These are phyloP conservation scores for Drosophila equinoxialis DNA, from an alignment of 1,140 invertebrate genomes.

Conservation along the genomic window DNA sequence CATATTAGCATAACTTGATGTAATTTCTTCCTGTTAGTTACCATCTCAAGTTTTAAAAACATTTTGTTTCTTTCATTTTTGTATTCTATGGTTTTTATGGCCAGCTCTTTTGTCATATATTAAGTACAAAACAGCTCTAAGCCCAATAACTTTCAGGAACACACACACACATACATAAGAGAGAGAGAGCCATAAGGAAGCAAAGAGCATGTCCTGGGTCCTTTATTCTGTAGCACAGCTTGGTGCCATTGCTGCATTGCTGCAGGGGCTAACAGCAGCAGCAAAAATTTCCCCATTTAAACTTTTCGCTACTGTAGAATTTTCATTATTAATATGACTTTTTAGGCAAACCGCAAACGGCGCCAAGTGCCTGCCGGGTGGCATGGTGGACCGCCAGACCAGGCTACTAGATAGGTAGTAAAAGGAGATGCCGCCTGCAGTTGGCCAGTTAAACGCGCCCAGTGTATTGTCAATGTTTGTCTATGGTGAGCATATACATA, in stretches of 20 bases:
- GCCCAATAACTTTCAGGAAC: slow-evolving; percentile 62
- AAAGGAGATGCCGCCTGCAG: slow-evolving; percentile 13
- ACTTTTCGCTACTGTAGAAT: slow-evolving; percentile 78
- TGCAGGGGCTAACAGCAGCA: slow-evolving; percentile 49
- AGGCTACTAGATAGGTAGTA: background rate
- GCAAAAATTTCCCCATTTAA: slow-evolving; percentile 75
- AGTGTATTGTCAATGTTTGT: slow-evolving; percentile 78
- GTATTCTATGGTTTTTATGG: slow-evolving; percentile 17
- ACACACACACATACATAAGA: slow-evolving; percentile 23
- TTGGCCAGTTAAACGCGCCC: slow-evolving; percentile 74
- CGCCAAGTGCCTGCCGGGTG: slow-evolving; percentile 43
- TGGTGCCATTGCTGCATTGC: slow-evolving; percentile 67
- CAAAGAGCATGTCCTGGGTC: slow-evolving; percentile 5
- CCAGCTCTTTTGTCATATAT: slow-evolving; percentile 57
- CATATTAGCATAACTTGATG: slow-evolving; percentile 13
- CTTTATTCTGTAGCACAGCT: slow-evolving; percentile 56
- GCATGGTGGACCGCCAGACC: slow-evolving; percentile 7
- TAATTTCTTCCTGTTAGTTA: slow-evolving; percentile 9
- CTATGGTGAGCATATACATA: slow-evolving; percentile 30
- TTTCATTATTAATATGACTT: slow-evolving; percentile 81
- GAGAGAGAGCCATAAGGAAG: background rate
- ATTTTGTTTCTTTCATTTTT: background rate
- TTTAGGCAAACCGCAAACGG: slow-evolving; percentile 73
- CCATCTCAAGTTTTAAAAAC: background rate
- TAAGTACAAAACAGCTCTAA: slow-evolving; percentile 66